These are phyloP conservation scores for Australoheros scitulus DNA, from an alignment of 2,113 vertebrate genomes.

Conservation along the genomic window DNA sequence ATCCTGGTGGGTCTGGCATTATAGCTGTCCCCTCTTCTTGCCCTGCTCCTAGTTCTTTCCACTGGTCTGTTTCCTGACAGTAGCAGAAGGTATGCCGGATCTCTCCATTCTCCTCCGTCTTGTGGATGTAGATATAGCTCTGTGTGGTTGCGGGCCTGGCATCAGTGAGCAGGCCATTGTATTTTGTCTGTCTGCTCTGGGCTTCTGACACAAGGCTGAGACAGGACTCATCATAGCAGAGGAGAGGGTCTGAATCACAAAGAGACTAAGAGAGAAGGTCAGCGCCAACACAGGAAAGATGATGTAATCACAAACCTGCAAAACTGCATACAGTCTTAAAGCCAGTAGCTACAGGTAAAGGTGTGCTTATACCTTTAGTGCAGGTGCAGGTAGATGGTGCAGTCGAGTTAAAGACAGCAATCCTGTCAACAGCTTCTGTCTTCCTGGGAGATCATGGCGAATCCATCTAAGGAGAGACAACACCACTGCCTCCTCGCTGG, in stretches of 20 bases:
- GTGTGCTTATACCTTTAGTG: slow-evolving; percentile 51
- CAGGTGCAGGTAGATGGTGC: slow-evolving; percentile 84
- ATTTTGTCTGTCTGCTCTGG: slow-evolving; percentile 78
- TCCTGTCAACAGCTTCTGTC: slow-evolving; percentile 82
- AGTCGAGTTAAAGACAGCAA: slow-evolving; percentile 88
- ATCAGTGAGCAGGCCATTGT: slow-evolving; percentile 87
- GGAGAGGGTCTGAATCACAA: slow-evolving; percentile 78
- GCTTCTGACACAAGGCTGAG: slow-evolving; percentile 80
- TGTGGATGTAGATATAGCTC: slow-evolving; percentile 96
- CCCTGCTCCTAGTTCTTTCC: slow-evolving; percentile 86
- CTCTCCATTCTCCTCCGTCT: slow-evolving; percentile 90
- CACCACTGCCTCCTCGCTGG: slow-evolving; percentile 88
- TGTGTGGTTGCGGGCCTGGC: slow-evolving; percentile 91
- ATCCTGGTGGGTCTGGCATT: slow-evolving; percentile 89
- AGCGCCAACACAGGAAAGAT: background rate
- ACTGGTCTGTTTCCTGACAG: slow-evolving; percentile 87
- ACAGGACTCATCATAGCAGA: slow-evolving; percentile 80
- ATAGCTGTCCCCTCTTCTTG: slow-evolving; percentile 37
- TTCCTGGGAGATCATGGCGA: slow-evolving; percentile 79
- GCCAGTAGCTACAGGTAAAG: background rate
- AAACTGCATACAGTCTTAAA: background rate
- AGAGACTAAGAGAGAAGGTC: slow-evolving; percentile 73
- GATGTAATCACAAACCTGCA: background rate
- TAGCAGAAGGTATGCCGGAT: slow-evolving; percentile 91
- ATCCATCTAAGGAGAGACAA: slow-evolving; percentile 88